These are phyloP conservation scores for Carposina sasakii DNA, from an alignment of 1,140 invertebrate species.

Conservation along the genomic window DNA sequence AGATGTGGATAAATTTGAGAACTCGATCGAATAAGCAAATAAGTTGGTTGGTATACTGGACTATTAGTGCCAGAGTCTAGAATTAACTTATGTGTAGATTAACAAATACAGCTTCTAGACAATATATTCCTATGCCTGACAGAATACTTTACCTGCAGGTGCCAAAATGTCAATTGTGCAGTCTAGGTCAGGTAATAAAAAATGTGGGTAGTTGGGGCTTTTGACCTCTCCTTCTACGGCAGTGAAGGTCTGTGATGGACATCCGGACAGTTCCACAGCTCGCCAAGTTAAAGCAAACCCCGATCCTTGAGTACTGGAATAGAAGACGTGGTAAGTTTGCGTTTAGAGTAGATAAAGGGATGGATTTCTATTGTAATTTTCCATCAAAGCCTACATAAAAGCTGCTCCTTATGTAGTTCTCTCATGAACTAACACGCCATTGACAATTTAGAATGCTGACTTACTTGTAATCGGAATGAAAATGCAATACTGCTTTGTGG, in stretches of 20 bases:
- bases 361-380: neutral
- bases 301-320: constrained; percentile 67
- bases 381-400: neutral
- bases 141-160: constrained; percentile 60
- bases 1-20: too few species aligned
- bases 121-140: too few species aligned
- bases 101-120: too few species aligned
- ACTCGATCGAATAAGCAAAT: too few species aligned
- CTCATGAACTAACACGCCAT: neutral
- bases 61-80: too few species aligned
- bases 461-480: constrained; percentile 81
- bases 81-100: too few species aligned
- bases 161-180: constrained; percentile 79
- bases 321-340: neutral
- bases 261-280: constrained; percentile 78
- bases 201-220: constrained; percentile 81
- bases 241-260: constrained; percentile 77
- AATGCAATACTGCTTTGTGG: constrained; percentile 75
- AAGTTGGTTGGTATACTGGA: too few species aligned
- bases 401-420: neutral
- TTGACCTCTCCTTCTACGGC: constrained; percentile 73
- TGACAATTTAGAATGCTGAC: constrained; percentile 5
- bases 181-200: constrained; percentile 77
- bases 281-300: constrained; percentile 80
- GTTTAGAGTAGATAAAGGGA: too few species aligned